Evolutionary conservation across 1,140 invertebrate genomes (phyloP).

Genomic region (Drosophila trapezifrons): DNA sequence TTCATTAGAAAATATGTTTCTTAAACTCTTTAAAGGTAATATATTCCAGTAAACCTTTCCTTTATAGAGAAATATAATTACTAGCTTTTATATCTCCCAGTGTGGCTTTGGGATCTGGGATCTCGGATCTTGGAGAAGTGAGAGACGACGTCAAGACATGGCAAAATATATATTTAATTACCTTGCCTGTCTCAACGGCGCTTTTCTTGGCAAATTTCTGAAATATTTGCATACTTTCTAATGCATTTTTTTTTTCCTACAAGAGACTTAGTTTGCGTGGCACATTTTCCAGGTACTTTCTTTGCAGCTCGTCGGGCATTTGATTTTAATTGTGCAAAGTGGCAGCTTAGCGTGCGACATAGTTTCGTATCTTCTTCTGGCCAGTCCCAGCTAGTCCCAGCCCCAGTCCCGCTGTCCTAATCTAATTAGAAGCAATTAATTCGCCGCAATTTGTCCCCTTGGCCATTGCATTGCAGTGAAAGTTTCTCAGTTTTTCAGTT

Average conservation of each 20-base stretch:
- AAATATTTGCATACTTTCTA: constrained; percentile 83
- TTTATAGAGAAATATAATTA: background rate
- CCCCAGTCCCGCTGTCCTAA: constrained; percentile 50
- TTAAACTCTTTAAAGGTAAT: background rate
- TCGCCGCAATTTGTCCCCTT: constrained; percentile 59
- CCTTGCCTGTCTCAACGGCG: constrained; percentile 30
- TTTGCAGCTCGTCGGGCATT: constrained; percentile 50
- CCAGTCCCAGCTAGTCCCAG: background rate
- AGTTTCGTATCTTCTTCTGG: constrained; percentile 64
- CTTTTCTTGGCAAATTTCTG: constrained; percentile 58
- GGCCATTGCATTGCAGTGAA: constrained; percentile 57
- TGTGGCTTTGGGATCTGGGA: constrained; percentile 11
- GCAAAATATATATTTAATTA: constrained; percentile 73
- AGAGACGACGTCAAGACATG: constrained; percentile 20
- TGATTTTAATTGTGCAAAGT: constrained; percentile 60
- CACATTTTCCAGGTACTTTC: constrained; percentile 71
- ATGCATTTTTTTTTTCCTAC: constrained; percentile 48
- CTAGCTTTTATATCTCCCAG: background rate
- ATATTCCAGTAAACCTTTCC: background rate
- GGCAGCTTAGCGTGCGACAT: constrained; percentile 74
- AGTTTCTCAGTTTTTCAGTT: constrained; percentile 57
- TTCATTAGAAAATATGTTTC: background rate
- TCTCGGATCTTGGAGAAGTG: constrained; percentile 10
- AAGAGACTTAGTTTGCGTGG: constrained; percentile 39
- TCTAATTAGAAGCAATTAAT: constrained; percentile 82